phyloP scores from a whole-genome alignment of 1,140 invertebrate species.

The Camponotus pennsylvanicus region DNA sequence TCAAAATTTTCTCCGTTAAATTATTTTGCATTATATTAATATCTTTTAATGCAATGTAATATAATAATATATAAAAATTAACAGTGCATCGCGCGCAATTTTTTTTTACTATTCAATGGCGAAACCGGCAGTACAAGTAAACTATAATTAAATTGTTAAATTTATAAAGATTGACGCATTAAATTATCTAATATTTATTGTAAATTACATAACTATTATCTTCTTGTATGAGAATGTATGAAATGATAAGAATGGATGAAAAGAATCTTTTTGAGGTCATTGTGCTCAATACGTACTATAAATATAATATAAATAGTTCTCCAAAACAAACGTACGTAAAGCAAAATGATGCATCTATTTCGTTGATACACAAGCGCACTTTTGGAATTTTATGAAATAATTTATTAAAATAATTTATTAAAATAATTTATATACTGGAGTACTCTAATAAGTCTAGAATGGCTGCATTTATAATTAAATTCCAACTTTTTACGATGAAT shows the following conservation, averaged over 20 bases:
- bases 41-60: neutral
- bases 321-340: neutral
- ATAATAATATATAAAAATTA: too few relatives aligned
- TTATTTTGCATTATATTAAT: constrained; percentile 29
- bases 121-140: too few relatives aligned
- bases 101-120: too few relatives aligned
- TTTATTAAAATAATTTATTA: neutral
- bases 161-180: too few relatives aligned
- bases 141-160: too few relatives aligned
- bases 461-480: neutral
- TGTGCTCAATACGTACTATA: neutral
- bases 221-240: too few relatives aligned
- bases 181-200: neutral
- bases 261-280: too few relatives aligned
- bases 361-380: neutral
- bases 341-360: neutral
- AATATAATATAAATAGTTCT: neutral
- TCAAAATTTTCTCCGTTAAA: constrained; percentile 36
- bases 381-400: constrained; percentile 7
- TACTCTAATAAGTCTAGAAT: neutral
- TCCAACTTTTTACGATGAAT: neutral
- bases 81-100: too few relatives aligned
- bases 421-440: too few relatives aligned
- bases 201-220: neutral
- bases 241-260: too few relatives aligned